Conservation (phyloP, 2,888 invertebrate species). For the Malthinus seriepunctatus region DNA sequence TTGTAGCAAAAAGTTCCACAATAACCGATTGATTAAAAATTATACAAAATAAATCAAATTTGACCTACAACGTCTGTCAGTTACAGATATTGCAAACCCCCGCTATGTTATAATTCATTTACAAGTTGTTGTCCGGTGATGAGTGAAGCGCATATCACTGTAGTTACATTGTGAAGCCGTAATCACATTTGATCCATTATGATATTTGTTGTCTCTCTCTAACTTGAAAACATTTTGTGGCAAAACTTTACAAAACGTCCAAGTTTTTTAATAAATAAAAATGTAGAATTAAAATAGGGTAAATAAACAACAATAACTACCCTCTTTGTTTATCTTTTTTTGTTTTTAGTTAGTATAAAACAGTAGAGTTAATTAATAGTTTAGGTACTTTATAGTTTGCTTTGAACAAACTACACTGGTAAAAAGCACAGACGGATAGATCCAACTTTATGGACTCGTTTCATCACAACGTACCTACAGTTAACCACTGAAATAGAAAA, state of each 20-base stretch:
- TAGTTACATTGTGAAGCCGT: neutral
- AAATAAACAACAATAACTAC: slow-evolving; percentile 3
- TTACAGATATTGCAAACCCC: slow-evolving; percentile 19
- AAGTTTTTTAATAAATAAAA: neutral
- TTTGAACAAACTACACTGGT: no score
- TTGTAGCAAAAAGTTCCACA: slow-evolving; percentile 11
- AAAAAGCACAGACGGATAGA: no score
- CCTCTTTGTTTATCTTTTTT: neutral
- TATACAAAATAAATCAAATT: slow-evolving; percentile 6
- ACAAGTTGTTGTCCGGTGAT: slow-evolving; percentile 20
- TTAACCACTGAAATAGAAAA: no score
- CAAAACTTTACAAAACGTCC: no score
- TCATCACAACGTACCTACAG: no score
- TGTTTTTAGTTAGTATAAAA: neutral
- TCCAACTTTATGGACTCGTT: no score
- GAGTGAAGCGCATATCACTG: slow-evolving; percentile 13
- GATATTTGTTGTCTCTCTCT: neutral
- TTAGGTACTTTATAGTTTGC: no score
- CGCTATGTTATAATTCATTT: slow-evolving; percentile 26
- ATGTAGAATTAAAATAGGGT: neutral
- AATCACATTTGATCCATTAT: slow-evolving; percentile 6
- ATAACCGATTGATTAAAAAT: slow-evolving; percentile 12
- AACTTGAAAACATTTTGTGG: neutral
- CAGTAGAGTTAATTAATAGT: no score
- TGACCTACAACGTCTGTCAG: slow-evolving; percentile 26